A percentile compares a stretch with the other conserved stretches of the same genome.
phyloP scores from a whole-genome alignment of 2,888 invertebrate species.

The Eutolmus rufibarbis region DNA sequence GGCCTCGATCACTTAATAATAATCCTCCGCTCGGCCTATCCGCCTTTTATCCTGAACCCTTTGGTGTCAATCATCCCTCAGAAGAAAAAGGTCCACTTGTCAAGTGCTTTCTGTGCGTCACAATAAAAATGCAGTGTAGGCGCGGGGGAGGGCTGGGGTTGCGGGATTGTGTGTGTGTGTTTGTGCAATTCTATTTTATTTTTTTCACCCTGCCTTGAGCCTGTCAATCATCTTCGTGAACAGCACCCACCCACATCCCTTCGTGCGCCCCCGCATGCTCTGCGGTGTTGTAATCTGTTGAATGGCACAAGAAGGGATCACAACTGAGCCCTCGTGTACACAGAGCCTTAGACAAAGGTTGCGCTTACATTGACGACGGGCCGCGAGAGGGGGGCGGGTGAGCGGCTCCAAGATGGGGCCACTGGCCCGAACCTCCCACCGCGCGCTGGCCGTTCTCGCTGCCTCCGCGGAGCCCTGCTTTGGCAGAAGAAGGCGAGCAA shows the following conservation, averaged over 20 bases:
- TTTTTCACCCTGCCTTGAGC: constrained; percentile 4
- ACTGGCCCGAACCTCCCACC: neutral
- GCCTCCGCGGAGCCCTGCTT: neutral
- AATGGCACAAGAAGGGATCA: constrained; percentile 16
- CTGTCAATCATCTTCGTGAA: constrained; percentile 37
- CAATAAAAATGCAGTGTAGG: neutral
- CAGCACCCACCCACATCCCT: constrained; percentile 16
- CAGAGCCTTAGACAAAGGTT: constrained; percentile 24
- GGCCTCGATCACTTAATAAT: constrained; percentile 4
- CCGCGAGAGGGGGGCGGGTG: neutral
- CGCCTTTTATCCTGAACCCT: constrained; percentile 22
- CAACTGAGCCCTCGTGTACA: constrained; percentile 5
- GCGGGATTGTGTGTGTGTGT: neutral
- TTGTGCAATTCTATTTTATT: neutral
- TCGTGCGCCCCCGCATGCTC: neutral
- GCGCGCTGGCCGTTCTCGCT: neutral
- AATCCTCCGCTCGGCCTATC: constrained; percentile 4
- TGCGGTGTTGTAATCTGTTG: constrained; percentile 41
- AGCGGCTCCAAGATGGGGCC: neutral
- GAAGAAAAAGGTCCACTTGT: constrained; percentile 27
- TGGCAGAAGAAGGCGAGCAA: neutral
- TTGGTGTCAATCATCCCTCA: constrained; percentile 30
- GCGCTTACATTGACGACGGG: neutral
- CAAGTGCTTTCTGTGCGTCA: constrained; percentile 14
- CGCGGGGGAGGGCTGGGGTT: neutral